A percentile compares a stretch with the other conserved stretches of the same genome.
These are phyloP conservation scores for Chionis minor DNA, from an alignment of 2,113 vertebrate species.

Conservation along the genomic window DNA sequence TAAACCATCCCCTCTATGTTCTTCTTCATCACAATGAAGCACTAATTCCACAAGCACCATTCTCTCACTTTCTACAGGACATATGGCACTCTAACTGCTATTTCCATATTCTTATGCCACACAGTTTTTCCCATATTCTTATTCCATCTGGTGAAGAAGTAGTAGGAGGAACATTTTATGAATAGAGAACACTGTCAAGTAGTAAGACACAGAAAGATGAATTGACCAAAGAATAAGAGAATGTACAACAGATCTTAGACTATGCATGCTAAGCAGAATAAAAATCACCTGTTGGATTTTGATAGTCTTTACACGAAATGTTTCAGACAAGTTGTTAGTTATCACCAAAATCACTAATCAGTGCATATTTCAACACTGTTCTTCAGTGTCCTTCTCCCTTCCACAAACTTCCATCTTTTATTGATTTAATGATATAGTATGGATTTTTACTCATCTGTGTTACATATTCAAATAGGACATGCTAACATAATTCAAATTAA, in stretches of 20 bases:
- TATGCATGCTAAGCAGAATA: not conserved
- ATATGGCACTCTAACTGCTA: not conserved
- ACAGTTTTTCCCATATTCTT: not conserved
- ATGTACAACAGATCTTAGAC: not conserved
- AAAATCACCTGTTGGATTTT: not conserved
- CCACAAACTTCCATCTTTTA: not conserved
- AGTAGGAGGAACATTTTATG: not conserved
- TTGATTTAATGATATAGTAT: not conserved
- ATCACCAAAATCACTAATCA: not conserved
- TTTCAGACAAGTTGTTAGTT: not conserved
- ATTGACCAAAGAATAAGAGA: not conserved
- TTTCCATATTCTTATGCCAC: conserved; percentile 26
- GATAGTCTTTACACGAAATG: not conserved
- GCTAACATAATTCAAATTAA: not conserved
- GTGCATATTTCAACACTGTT: not conserved
- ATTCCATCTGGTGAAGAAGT: not conserved
- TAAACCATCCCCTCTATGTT: not conserved
- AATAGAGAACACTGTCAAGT: not conserved
- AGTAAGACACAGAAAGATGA: not conserved
- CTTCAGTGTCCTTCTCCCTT: not conserved
- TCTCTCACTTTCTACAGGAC: conserved; percentile 19
- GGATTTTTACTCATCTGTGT: not conserved
- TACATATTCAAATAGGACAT: not conserved
- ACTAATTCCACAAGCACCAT: not conserved
- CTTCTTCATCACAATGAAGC: not conserved